phyloP scores from a whole-genome alignment of 1,140 invertebrate species.

The Latrodectus geometricus region DNA sequence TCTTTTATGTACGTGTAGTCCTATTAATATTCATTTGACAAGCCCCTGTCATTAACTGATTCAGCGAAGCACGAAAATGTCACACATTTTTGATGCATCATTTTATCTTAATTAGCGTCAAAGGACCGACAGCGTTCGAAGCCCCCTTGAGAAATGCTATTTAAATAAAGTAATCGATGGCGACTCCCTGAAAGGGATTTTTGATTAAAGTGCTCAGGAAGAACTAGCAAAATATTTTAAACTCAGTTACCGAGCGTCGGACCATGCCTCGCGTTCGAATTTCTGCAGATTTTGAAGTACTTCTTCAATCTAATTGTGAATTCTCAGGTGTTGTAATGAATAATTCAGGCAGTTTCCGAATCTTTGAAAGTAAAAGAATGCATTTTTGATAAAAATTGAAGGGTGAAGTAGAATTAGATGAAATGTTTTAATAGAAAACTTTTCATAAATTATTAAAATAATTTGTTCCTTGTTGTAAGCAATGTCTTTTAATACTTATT shows the following conservation, averaged over 20 bases:
- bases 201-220: conserved; percentile 13
- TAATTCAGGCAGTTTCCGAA: too few relatives aligned
- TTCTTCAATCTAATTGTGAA: too few relatives aligned
- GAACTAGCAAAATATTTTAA: not conserved
- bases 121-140: not conserved
- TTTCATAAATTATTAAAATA: too few relatives aligned
- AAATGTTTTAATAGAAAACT: too few relatives aligned
- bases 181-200: not conserved
- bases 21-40: not conserved
- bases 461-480: too few relatives aligned
- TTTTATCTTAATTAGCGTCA: conserved; percentile 28
- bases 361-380: too few relatives aligned
- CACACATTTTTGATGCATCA: conserved; percentile 39
- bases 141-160: not conserved
- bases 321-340: too few relatives aligned
- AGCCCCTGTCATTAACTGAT: conserved; percentile 10
- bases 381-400: too few relatives aligned
- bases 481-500: too few relatives aligned
- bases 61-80: conserved; percentile 4
- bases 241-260: too few relatives aligned
- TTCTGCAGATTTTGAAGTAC: not conserved
- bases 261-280: too few relatives aligned
- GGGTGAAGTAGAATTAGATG: too few relatives aligned
- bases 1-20: not conserved
- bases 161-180: conserved; percentile 3